Percentiles rank a stretch among this genome's conserved stretches.
phyloP scores from a whole-genome alignment of 1,140 invertebrate genomes.

The Apocrypta bakeri region DNA sequence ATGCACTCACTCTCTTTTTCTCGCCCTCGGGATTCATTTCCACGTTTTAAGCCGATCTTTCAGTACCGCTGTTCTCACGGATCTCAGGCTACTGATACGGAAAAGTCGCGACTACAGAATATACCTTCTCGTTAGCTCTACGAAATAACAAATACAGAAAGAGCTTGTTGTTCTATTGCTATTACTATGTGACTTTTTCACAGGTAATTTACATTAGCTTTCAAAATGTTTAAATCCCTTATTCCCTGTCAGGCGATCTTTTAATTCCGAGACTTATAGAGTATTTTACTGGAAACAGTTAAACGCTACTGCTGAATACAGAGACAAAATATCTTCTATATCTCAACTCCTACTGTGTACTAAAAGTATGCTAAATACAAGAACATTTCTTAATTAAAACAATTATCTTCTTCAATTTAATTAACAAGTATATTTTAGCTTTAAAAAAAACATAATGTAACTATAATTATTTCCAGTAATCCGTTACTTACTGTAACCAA shows the following conservation, averaged over 20 bases:
- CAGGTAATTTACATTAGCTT: not conserved
- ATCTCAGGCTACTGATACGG: slow-evolving; percentile 33
- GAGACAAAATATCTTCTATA: not conserved
- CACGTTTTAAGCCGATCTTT: slow-evolving; percentile 54
- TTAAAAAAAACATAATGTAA: no score
- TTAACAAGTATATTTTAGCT: no score
- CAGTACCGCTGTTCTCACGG: slow-evolving; percentile 56
- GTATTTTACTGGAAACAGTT: not conserved
- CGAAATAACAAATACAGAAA: not conserved
- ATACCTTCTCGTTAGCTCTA: not conserved
- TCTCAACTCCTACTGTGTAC: no score
- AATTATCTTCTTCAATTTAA: no score
- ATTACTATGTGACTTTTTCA: not conserved
- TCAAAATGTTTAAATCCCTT: no score
- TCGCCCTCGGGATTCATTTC: slow-evolving; percentile 56
- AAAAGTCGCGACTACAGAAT: slow-evolving; percentile 20
- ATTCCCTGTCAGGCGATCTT: slow-evolving; percentile 14
- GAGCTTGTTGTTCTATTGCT: not conserved
- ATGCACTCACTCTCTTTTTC: slow-evolving; percentile 18
- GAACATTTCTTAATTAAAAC: no score
- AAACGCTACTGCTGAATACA: not conserved
- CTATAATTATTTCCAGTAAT: no score
- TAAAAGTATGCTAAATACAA: no score
- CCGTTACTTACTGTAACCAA: no score
- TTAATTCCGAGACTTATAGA: not conserved